Conservation (phyloP, 1,140 invertebrate genomes). For the Tetramorium alpestre region DNA sequence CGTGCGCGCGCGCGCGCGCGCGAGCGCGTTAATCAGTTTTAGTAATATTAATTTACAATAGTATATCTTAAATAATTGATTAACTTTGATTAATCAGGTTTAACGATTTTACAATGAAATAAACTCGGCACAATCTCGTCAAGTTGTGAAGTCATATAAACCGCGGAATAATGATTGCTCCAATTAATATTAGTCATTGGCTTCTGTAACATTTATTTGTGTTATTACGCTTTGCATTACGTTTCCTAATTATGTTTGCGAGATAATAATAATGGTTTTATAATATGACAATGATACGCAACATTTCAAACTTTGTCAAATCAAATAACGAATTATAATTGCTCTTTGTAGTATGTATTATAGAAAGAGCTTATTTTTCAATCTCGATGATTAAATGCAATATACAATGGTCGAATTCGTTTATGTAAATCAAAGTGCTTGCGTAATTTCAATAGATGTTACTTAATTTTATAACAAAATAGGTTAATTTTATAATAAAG, state of each 20-base stretch:
- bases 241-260: slow-evolving; percentile 20
- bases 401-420: neutral
- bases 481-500: neutral
- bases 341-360: neutral
- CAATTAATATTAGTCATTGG: slow-evolving; percentile 53
- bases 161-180: slow-evolving; percentile 32
- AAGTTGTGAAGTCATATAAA: slow-evolving; percentile 38
- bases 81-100: slow-evolving; percentile 48
- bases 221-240: slow-evolving; percentile 33
- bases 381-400: neutral
- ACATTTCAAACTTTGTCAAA: slow-evolving; percentile 28
- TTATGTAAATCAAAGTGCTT: neutral
- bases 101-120: slow-evolving; percentile 41
- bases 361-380: slow-evolving; percentile 8
- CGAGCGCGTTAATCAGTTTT: slow-evolving; percentile 8
- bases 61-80: slow-evolving; percentile 42
- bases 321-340: slow-evolving; percentile 40
- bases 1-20: neutral
- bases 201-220: slow-evolving; percentile 30
- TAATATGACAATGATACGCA: slow-evolving; percentile 5
- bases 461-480: neutral
- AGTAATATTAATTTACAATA: slow-evolving; percentile 26
- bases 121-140: slow-evolving; percentile 17
- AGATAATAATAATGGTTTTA: slow-evolving; percentile 48
- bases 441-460: neutral